These are phyloP conservation scores for Leptocoma aspasia DNA, from an alignment of 2,113 vertebrate genomes.

Conservation along the genomic window DNA sequence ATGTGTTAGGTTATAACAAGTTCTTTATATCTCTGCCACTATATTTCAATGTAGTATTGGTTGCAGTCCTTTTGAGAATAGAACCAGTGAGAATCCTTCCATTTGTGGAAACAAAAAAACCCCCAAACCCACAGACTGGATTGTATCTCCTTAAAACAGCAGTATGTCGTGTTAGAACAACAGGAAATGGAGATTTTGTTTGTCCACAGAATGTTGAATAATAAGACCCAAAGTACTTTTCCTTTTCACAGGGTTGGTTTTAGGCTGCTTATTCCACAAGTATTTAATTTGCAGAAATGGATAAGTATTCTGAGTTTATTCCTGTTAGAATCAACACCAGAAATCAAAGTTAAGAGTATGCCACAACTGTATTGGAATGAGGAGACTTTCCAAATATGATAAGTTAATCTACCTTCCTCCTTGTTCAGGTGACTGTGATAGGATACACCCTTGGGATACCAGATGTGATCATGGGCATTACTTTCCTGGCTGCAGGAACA, in stretches of 20 bases:
- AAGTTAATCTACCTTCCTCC: neutral
- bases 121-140: neutral
- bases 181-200: neutral
- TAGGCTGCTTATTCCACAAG: neutral
- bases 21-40: neutral
- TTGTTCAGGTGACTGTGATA: conserved; percentile 88
- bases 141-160: neutral
- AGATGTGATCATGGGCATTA: conserved; percentile 99
- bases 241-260: neutral
- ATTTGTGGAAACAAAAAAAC: neutral
- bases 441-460: conserved; percentile 97
- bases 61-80: neutral
- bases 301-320: neutral
- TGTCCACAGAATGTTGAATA: neutral
- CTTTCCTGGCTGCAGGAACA: conserved; percentile 96
- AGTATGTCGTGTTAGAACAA: neutral
- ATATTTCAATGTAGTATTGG: neutral
- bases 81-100: neutral
- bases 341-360: neutral
- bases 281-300: neutral
- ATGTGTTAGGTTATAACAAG: neutral
- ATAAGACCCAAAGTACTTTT: neutral
- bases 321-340: neutral
- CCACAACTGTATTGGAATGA: neutral
- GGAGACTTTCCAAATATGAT: neutral